phyloP scores from a whole-genome alignment of 1,140 invertebrate genomes.

The Drosophila ogumai region DNA sequence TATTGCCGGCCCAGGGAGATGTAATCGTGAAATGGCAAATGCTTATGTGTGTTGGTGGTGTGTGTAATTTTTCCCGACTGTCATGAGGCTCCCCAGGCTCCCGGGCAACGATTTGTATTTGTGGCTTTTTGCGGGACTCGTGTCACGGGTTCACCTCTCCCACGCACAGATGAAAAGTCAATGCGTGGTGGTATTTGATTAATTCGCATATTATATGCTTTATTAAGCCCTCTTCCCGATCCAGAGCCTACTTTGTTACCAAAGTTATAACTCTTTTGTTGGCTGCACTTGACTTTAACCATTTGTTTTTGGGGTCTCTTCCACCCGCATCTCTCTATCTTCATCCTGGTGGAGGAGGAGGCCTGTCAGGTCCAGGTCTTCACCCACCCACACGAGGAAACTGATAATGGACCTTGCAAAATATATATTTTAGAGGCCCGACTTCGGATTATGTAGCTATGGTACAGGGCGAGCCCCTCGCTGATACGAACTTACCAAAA shows the following conservation, averaged over 20 bases:
- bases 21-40: constrained; percentile 50
- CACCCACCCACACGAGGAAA: constrained; percentile 47
- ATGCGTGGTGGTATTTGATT: constrained; percentile 73
- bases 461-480: constrained; percentile 27
- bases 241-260: constrained; percentile 43
- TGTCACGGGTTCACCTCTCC: constrained; percentile 29
- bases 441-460: not conserved
- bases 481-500: constrained; percentile 20
- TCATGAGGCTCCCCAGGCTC: constrained; percentile 22
- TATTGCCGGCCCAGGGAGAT: constrained; percentile 44
- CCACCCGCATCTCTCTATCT: constrained; percentile 40
- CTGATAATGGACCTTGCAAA: constrained; percentile 52
- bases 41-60: not conserved
- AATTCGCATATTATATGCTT: constrained; percentile 83
- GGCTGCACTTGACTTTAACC: constrained; percentile 56
- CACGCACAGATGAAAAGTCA: constrained; percentile 72
- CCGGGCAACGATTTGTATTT: constrained; percentile 6
- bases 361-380: constrained; percentile 58
- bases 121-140: constrained; percentile 3
- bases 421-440: constrained; percentile 58
- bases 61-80: constrained; percentile 28
- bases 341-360: constrained; percentile 1
- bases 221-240: constrained; percentile 52
- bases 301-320: constrained; percentile 50
- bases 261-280: constrained; percentile 74